These are phyloP conservation scores for Drosophila longiperda DNA, from an alignment of 2,888 invertebrate species.

Conservation along the genomic window DNA sequence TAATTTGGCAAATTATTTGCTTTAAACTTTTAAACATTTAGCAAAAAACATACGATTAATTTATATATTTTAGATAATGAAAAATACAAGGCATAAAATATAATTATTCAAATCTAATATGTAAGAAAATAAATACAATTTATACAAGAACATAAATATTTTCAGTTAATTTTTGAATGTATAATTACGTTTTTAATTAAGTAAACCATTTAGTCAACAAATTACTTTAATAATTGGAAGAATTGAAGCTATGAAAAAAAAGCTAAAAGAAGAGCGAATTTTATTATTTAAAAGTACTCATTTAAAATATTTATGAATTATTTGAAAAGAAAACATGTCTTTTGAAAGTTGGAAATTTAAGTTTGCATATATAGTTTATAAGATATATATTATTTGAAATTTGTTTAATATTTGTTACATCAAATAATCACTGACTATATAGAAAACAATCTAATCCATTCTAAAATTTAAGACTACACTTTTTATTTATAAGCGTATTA, in stretches of 20 bases:
- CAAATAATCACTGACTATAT: not conserved
- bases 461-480: not conserved
- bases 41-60: not conserved
- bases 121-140: not conserved
- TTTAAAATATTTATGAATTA: not conserved
- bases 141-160: not conserved
- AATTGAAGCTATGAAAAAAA: not conserved
- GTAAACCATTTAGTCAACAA: not conserved
- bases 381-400: not conserved
- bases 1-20: not conserved
- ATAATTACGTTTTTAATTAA: not conserved
- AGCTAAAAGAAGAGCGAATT: too few species aligned
- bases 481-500: not conserved
- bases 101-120: not conserved
- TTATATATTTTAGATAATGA: not conserved
- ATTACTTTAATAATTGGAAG: not conserved
- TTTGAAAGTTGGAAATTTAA: not conserved
- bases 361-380: not conserved
- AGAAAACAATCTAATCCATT: not conserved
- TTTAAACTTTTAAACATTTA: not conserved
- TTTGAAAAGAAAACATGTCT: not conserved
- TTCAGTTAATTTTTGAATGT: not conserved
- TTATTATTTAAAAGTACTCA: not conserved
- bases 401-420: not conserved
- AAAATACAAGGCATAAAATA: not conserved